These are phyloP conservation scores for Chondrilla cf. caribensis DNA, from an alignment of 37 sponge, comb jelly and placozoan species.

Conservation along the genomic window DNA sequence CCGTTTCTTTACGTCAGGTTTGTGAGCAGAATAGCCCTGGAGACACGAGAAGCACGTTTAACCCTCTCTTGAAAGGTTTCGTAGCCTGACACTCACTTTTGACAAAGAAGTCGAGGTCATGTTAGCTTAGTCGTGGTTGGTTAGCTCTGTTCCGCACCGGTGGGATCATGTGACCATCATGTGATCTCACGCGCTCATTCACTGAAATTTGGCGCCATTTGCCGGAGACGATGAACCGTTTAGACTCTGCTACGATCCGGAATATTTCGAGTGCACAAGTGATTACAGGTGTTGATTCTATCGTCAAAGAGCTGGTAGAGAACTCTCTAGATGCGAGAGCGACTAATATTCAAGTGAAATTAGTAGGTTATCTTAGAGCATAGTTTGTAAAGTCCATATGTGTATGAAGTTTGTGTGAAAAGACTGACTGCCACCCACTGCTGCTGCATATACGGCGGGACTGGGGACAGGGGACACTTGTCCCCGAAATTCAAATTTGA, in stretches of 20 bases:
- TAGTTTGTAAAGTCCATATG: neutral
- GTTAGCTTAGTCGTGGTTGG: neutral
- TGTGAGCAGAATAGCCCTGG: slow-evolving; percentile 41
- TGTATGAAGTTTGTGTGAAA: neutral
- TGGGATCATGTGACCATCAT: neutral
- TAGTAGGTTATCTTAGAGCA: slow-evolving; percentile 51
- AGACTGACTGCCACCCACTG: too few species aligned
- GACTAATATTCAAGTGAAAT: slow-evolving; percentile 60
- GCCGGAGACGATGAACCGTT: slow-evolving; percentile 29
- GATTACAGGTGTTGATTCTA: slow-evolving; percentile 67
- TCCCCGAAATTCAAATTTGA: too few species aligned
- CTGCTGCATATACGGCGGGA: too few species aligned
- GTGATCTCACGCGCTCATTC: too few species aligned
- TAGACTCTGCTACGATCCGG: slow-evolving; percentile 48
- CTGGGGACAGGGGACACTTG: too few species aligned
- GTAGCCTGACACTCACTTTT: neutral
- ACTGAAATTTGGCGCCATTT: too few species aligned
- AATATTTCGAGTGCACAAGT: slow-evolving; percentile 74
- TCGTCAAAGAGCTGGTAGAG: slow-evolving; percentile 88
- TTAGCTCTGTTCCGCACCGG: neutral
- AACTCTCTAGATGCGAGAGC: slow-evolving; percentile 85
- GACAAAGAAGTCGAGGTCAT: neutral
- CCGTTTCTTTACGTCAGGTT: neutral
- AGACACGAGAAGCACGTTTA: neutral
- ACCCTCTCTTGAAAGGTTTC: neutral